phyloP scores from a whole-genome alignment of 2,888 invertebrate genomes.

The Abrostola tripartita region DNA sequence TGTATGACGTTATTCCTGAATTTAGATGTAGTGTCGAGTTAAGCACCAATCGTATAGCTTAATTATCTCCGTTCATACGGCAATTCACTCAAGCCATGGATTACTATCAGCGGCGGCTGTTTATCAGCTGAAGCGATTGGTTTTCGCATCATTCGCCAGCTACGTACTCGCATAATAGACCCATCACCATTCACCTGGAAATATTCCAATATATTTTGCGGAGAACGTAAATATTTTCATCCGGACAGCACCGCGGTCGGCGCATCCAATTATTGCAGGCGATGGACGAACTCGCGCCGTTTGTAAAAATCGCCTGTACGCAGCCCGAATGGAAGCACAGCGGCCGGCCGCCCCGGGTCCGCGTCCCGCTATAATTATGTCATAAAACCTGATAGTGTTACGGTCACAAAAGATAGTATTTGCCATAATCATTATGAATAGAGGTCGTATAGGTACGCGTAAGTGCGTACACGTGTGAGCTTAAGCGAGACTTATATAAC shows the following conservation, averaged over 20 bases:
- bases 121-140: conserved; percentile 69
- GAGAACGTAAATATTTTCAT: conserved; percentile 77
- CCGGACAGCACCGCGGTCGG: conserved; percentile 73
- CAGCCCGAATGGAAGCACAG: conserved; percentile 62
- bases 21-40: conserved; percentile 52
- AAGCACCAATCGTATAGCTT: conserved; percentile 59
- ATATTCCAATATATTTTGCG: conserved; percentile 75
- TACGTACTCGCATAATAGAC: conserved; percentile 43
- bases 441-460: conserved; percentile 47
- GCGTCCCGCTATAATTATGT: conserved; percentile 65
- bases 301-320: conserved; percentile 73
- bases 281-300: conserved; percentile 63
- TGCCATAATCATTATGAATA: conserved; percentile 60
- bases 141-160: conserved; percentile 54
- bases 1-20: conserved; percentile 46
- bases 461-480: conserved; percentile 49
- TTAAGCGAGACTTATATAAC: conserved; percentile 35
- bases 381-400: conserved; percentile 68
- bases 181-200: conserved; percentile 68
- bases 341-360: conserved; percentile 44
- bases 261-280: conserved; percentile 82
- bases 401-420: conserved; percentile 64
- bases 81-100: conserved; percentile 66
- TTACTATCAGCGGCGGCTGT: conserved; percentile 66
- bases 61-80: conserved; percentile 70